Percentiles rank a stretch among this genome's conserved stretches.
Evolutionary conservation across 2,888 invertebrate genomes (phyloP).

Genomic region (Aporophyla lueneburgensis): DNA sequence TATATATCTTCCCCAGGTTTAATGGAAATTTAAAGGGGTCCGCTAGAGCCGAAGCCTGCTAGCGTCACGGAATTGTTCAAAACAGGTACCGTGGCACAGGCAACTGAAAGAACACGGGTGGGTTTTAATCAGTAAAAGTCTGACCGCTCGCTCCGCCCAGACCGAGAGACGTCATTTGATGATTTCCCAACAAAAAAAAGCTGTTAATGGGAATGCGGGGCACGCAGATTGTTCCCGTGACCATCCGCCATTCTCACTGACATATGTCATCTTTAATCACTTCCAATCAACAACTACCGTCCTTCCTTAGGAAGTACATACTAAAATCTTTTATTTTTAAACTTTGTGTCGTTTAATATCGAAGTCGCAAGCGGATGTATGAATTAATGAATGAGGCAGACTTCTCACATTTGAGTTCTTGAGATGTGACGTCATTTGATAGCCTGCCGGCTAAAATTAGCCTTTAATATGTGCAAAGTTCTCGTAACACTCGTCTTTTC

Average conservation of each 20-base stretch:
- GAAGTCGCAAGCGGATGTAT: conserved; percentile 49
- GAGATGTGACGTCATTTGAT: conserved; percentile 52
- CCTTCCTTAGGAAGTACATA: conserved; percentile 8
- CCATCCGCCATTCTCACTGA: neutral
- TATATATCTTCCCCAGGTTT: no score
- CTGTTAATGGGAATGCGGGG: no score
- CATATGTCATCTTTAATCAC: neutral
- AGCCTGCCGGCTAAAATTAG: conserved; percentile 47
- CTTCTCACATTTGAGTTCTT: conserved; percentile 36
- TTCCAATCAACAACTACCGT: neutral
- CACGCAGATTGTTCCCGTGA: no score
- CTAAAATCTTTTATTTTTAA: conserved; percentile 12
- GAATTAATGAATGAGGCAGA: conserved; percentile 56
- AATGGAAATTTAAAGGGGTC: no score
- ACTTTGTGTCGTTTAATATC: conserved; percentile 19
- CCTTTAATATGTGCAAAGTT: conserved; percentile 30
- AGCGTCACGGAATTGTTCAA: no score
- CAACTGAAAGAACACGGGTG: no score
- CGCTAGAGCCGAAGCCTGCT: no score
- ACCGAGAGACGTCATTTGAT: no score
- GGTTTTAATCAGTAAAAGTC: no score
- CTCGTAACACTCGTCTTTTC: neutral
- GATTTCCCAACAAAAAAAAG: no score
- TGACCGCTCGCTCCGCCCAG: no score
- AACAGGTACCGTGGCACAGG: no score